phyloP scores from a whole-genome alignment of 1,140 invertebrate genomes.

The Drosophila pseudoobscura region DNA sequence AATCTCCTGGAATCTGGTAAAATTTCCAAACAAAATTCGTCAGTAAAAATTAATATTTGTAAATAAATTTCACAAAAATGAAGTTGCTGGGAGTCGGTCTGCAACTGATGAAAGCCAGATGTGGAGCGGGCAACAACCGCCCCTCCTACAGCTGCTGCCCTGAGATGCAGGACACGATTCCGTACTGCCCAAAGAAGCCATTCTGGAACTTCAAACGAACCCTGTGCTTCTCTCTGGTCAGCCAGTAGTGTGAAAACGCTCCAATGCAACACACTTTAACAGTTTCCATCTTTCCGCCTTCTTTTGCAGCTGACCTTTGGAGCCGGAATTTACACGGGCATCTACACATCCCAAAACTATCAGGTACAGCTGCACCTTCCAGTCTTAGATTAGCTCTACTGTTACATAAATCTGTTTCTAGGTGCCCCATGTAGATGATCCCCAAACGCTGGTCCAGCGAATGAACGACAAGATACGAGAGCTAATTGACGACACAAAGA shows the following conservation, averaged over 20 bases:
- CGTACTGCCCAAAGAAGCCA: slow-evolving; percentile 45
- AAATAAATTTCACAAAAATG: slow-evolving; percentile 42
- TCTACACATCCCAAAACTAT: slow-evolving; percentile 93
- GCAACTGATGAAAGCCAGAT: slow-evolving; percentile 28
- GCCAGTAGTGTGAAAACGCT: neutral
- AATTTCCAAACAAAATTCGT: neutral
- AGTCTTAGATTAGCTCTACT: too few species aligned
- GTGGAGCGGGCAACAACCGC: neutral
- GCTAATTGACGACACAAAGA: slow-evolving; percentile 86
- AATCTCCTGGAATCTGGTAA: slow-evolving; percentile 7
- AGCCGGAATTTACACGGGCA: slow-evolving; percentile 90
- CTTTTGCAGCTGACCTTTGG: slow-evolving; percentile 89
- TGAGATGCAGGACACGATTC: slow-evolving; percentile 28
- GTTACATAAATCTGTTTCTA: slow-evolving; percentile 82
- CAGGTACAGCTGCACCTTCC: slow-evolving; percentile 85
- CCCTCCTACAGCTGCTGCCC: slow-evolving; percentile 16
- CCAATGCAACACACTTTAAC: slow-evolving; percentile 1
- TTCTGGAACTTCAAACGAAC: slow-evolving; percentile 39
- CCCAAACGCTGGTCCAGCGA: slow-evolving; percentile 87
- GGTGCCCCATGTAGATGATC: slow-evolving; percentile 93
- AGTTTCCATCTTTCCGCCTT: slow-evolving; percentile 67
- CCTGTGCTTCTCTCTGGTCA: slow-evolving; percentile 48
- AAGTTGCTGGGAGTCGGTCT: slow-evolving; percentile 48
- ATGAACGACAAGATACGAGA: slow-evolving; percentile 85
- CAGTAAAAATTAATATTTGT: too few species aligned